Evolutionary conservation across 1,140 invertebrate species (phyloP), one percentile per base, ranked within the genome.

Genomic region (Ceratoteleas bidentatus): DNA sequence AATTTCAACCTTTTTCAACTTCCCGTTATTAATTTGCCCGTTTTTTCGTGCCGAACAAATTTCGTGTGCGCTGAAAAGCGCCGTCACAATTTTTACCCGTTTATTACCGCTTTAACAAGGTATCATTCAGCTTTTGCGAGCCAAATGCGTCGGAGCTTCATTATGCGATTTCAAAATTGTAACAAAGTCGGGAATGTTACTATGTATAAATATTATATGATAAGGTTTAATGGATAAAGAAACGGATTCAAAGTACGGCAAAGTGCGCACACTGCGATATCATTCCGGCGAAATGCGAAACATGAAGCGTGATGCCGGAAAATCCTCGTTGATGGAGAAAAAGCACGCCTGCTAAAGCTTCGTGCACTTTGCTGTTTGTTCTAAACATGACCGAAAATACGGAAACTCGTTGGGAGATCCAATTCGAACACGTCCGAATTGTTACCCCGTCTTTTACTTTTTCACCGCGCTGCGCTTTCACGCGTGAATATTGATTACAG

Each of bases 281-380:
- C 79, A 81, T 75, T 78, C 58, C 24, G 66, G 36, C 38, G 45
- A 68, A 74, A 77, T 66, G 34, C 45, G 64, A 80, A 79, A 64
- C 60, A 66, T 56, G 66, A 82, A 77, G 85, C 85, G 80, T 84
- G 80, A 86, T 66, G 84, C 57, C 64, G 61, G 80, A 75, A 90
- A 91, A 91, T 91, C 90, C 89, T 88, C 86, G 68, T 47, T 77
- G 83, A 73, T 83, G 81, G 69, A 85, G 87, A 90, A 90, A 90
- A 90, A 90, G 89, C 89, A 91, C 89, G 90, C 83, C 75, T 87
- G 85, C 80, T 72, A 87, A 88, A 90, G 87, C 87, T 86, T 84
- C 69, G 64, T 68, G 64, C 43, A 69, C 58, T 60, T 84, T 60
- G 47, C 65, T 89, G 87, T 91, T 90, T 90, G 84, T 86, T 88